Percentiles rank a stretch among this genome's conserved stretches.
Evolutionary conservation across 1,140 invertebrate genomes (phyloP).

Genomic region (Cataglyphis hispanica): DNA sequence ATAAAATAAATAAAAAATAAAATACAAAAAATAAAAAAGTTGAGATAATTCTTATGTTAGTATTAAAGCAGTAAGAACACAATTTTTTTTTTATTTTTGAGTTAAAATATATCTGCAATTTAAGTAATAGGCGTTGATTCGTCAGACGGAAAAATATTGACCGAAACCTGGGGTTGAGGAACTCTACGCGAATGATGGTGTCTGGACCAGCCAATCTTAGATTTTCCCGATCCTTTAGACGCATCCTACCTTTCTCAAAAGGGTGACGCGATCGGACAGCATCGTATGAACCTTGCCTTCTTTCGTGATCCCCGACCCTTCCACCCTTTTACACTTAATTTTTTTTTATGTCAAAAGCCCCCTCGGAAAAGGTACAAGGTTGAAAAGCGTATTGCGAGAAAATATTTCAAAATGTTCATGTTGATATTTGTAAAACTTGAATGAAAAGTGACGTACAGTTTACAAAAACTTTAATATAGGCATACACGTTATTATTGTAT

Average conservation of each 20-base stretch:
- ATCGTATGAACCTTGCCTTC: constrained; percentile 18
- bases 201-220: constrained; percentile 48
- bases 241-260: constrained; percentile 51
- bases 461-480: neutral
- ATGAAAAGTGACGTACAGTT: neutral
- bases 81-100: neutral
- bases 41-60: neutral
- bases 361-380: neutral
- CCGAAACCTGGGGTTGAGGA: constrained; percentile 25
- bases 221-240: constrained; percentile 41
- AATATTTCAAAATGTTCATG: neutral
- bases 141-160: constrained; percentile 61
- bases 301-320: constrained; percentile 11
- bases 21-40: neutral
- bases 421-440: constrained; percentile 6
- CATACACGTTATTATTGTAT: neutral
- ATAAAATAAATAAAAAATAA: constrained; percentile 6
- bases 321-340: constrained; percentile 19
- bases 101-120: constrained; percentile 39
- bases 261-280: constrained; percentile 61
- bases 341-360: constrained; percentile 22
- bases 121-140: constrained; percentile 35
- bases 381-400: constrained; percentile 11
- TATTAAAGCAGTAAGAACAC: neutral
- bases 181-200: constrained; percentile 47